Conservation (phyloP, 2,113 vertebrate genomes). For the Gymnorhina tibicen region DNA sequence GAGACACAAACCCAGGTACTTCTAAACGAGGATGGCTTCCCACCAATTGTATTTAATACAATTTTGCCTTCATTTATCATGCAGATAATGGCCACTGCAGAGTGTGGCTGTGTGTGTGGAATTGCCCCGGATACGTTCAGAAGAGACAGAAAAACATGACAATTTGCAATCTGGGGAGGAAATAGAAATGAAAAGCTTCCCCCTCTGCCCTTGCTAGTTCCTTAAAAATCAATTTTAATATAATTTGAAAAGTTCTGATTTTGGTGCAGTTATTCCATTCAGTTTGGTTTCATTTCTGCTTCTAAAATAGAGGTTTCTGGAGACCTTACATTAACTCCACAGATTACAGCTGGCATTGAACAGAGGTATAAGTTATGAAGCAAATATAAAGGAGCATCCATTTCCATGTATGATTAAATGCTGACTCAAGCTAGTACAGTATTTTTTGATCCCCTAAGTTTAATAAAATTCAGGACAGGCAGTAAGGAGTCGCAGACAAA, state of each 20-base stretch:
- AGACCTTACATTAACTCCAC: neutral
- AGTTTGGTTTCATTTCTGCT: neutral
- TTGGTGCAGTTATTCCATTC: neutral
- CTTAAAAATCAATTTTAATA: neutral
- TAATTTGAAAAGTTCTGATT: neutral
- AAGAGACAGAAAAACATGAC: neutral
- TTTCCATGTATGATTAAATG: slow-evolving; percentile 1
- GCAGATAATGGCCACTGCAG: neutral
- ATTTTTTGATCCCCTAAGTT: neutral
- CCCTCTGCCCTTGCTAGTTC: neutral
- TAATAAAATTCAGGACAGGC: slow-evolving; percentile 22
- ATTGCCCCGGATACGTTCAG: neutral
- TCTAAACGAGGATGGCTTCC: neutral
- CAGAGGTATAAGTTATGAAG: neutral
- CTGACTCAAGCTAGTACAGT: neutral
- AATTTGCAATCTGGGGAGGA: neutral
- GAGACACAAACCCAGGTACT: neutral
- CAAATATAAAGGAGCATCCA: neutral
- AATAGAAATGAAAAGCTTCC: neutral
- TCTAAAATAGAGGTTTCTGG: neutral
- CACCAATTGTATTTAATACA: neutral
- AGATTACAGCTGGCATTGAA: neutral
- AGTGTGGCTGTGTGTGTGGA: neutral
- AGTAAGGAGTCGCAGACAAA: slow-evolving; percentile 67
- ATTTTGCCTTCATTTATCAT: neutral